Evolutionary conservation across 2,113 vertebrate genomes (phyloP).

Genomic region (Alectura lathami): DNA sequence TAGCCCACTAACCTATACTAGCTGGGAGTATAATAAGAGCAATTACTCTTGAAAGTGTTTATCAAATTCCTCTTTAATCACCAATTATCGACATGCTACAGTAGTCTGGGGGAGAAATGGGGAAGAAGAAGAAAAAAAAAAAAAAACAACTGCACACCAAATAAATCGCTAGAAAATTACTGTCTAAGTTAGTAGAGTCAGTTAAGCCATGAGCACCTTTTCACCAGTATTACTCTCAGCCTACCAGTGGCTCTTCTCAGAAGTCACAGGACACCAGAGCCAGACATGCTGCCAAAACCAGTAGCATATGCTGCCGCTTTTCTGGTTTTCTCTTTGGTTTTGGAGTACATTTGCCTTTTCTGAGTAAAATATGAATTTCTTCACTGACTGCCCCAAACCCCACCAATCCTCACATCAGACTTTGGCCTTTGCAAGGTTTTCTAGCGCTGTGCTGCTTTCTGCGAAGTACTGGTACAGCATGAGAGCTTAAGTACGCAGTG

Average conservation of each 20-base stretch:
- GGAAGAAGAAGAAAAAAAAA: background rate
- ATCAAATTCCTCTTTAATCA: background rate
- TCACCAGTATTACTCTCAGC: background rate
- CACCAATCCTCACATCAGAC: background rate
- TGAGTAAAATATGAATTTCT: background rate
- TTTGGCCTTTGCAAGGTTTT: background rate
- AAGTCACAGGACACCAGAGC: background rate
- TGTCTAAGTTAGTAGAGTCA: background rate
- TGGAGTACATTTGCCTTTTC: background rate
- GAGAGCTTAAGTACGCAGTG: background rate
- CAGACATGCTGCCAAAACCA: background rate
- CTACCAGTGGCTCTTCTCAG: background rate
- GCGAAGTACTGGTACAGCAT: background rate
- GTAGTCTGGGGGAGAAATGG: background rate
- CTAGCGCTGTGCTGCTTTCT: accelerated
- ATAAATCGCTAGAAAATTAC: background rate
- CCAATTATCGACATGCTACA: background rate
- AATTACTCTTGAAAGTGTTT: background rate
- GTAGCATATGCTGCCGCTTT: background rate
- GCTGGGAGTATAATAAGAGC: background rate
- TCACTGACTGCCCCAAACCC: accelerated
- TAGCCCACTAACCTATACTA: too few species aligned
- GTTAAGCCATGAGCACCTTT: background rate
- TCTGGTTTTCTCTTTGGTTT: background rate
- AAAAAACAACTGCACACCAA: background rate